A percentile compares a stretch with the other conserved stretches of the same genome.
phyloP scores from a whole-genome alignment of 2,797 vertebrate species.

The Vultur gryphus region DNA sequence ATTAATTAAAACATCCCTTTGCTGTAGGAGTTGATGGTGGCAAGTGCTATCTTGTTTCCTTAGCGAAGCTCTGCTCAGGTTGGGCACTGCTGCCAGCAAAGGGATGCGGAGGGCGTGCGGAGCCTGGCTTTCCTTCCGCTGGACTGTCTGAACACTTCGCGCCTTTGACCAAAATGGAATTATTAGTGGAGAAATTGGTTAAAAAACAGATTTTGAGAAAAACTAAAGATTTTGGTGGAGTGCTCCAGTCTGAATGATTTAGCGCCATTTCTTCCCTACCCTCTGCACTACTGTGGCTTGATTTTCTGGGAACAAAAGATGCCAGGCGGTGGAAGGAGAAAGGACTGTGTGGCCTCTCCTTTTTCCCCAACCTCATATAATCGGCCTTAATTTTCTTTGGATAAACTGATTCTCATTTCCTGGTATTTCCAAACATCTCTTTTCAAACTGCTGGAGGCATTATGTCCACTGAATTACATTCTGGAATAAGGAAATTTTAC shows the following conservation, averaged over 20 bases:
- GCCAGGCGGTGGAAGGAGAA: background rate
- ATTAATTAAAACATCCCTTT: slow-evolving; percentile 28
- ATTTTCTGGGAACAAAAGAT: background rate
- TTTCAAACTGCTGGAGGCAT: background rate
- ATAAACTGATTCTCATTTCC: background rate
- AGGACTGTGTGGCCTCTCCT: background rate
- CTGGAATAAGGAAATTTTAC: background rate
- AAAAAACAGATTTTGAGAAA: background rate
- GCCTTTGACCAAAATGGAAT: background rate
- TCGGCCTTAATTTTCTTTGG: background rate
- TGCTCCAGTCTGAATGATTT: background rate
- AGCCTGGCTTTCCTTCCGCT: background rate
- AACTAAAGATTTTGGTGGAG: background rate
- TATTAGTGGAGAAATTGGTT: background rate
- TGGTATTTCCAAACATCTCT: background rate
- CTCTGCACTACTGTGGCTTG: background rate
- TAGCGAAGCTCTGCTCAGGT: background rate
- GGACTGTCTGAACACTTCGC: accelerated
- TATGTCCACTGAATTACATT: background rate
- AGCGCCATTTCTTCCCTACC: background rate
- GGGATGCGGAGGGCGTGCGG: accelerated
- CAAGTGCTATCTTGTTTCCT: background rate
- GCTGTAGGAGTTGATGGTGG: background rate
- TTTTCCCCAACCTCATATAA: background rate
- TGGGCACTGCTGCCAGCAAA: background rate